Conservation (phyloP, 2,888 invertebrate genomes). For the Panorpa germanica region DNA sequence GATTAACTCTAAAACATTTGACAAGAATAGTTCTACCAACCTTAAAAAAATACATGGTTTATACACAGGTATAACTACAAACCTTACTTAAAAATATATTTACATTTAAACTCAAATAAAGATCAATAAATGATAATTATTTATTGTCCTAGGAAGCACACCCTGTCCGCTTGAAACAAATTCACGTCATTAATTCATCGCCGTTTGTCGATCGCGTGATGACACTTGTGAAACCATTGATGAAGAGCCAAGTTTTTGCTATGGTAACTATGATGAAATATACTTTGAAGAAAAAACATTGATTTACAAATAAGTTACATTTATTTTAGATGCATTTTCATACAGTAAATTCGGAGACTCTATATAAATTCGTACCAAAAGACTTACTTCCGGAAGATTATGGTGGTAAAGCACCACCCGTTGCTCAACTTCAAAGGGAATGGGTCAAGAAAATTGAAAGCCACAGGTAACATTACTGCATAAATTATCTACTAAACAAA, state of each 20-base stretch:
- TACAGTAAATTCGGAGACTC: slow-evolving; percentile 39
- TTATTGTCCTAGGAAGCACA: slow-evolving; percentile 38
- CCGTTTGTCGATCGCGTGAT: slow-evolving; percentile 42
- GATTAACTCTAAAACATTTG: slow-evolving; percentile 40
- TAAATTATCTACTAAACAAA: slow-evolving; percentile 23
- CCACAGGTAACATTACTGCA: slow-evolving; percentile 28
- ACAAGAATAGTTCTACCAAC: slow-evolving; percentile 40
- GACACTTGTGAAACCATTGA: slow-evolving; percentile 40
- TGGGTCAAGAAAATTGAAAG: slow-evolving; percentile 40
- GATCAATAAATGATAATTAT: slow-evolving; percentile 1
- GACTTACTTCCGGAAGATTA: slow-evolving; percentile 47
- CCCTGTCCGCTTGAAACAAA: slow-evolving; percentile 41
- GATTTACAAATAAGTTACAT: slow-evolving; percentile 1
- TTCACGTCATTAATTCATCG: slow-evolving; percentile 46
- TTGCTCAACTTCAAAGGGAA: slow-evolving; percentile 35
- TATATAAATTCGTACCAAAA: slow-evolving; percentile 40
- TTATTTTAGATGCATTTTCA: slow-evolving; percentile 45
- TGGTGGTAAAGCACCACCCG: slow-evolving; percentile 42
- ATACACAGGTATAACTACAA: slow-evolving; percentile 33
- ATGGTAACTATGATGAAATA: slow-evolving; percentile 27
- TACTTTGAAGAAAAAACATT: background rate
- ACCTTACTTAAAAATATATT: background rate
- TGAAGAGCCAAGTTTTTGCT: slow-evolving; percentile 42
- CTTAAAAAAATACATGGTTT: slow-evolving; percentile 49
- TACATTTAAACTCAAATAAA: slow-evolving; percentile 4